Evolutionary conservation across 2,797 vertebrate species (phyloP).

Genomic region (Spondyliosoma cantharus): DNA sequence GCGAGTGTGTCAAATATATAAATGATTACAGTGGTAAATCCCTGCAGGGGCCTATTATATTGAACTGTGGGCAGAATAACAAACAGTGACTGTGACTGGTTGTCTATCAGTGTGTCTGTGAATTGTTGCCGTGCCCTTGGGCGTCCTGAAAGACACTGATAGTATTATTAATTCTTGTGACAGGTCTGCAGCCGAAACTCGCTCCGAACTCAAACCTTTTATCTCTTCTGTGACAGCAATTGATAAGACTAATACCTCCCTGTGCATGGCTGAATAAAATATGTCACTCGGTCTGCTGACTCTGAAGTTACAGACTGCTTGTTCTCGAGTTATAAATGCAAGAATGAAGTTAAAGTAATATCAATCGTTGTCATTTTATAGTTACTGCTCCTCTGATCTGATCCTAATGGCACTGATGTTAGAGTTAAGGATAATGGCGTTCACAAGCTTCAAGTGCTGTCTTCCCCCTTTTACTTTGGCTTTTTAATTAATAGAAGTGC

Average conservation of each 20-base stretch:
- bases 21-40: slow-evolving; percentile 31
- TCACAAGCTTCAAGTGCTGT: slow-evolving; percentile 6
- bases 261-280: slow-evolving; percentile 13
- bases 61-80: slow-evolving; percentile 45
- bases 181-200: slow-evolving; percentile 23
- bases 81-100: slow-evolving; percentile 29
- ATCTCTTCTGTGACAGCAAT: slow-evolving; percentile 34
- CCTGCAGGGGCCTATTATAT: slow-evolving; percentile 20
- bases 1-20: slow-evolving; percentile 28
- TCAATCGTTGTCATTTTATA: neutral
- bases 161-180: slow-evolving; percentile 50
- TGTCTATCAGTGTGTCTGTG: slow-evolving; percentile 34
- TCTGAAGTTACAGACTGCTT: neutral
- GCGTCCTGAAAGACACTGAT: slow-evolving; percentile 37
- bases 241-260: slow-evolving; percentile 26
- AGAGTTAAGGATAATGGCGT: slow-evolving; percentile 16
- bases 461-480: slow-evolving; percentile 10
- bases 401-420: neutral
- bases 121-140: slow-evolving; percentile 52
- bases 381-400: slow-evolving; percentile 3
- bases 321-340: neutral
- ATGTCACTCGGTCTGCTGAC: neutral
- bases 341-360: neutral
- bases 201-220: slow-evolving; percentile 32
- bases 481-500: slow-evolving; percentile 47